A percentile compares a stretch with the other conserved stretches of the same genome.
These are phyloP conservation scores for Sarcophaga bullata DNA, from an alignment of 1,140 invertebrate genomes.

Conservation along the genomic window DNA sequence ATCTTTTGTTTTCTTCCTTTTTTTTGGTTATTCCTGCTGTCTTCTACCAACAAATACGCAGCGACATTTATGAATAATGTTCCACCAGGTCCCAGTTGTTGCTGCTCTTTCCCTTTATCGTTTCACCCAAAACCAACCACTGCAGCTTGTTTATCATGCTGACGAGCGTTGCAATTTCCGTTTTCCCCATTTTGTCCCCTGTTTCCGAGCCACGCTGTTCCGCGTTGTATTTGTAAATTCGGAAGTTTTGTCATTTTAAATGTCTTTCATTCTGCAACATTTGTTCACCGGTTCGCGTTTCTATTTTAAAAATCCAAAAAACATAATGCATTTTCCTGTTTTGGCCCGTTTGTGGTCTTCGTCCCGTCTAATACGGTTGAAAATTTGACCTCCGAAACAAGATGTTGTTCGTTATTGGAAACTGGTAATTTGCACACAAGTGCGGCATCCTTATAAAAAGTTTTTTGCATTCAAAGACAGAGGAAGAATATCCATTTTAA, in stretches of 20 bases:
- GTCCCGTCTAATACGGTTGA: neutral
- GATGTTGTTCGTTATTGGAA: neutral
- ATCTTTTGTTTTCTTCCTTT: no score
- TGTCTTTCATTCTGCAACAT: no score
- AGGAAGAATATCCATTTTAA: no score
- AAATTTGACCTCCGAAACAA: no score
- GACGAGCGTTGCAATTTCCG: constrained; percentile 33
- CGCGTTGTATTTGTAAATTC: neutral
- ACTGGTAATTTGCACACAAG: no score
- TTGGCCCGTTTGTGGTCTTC: constrained; percentile 29
- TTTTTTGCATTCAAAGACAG: neutral
- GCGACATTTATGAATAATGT: constrained; percentile 32
- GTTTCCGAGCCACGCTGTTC: constrained; percentile 7
- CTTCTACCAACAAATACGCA: constrained; percentile 19
- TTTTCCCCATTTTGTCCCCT: constrained; percentile 22
- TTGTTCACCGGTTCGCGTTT: neutral
- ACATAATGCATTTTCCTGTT: constrained; percentile 9
- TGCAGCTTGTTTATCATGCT: constrained; percentile 36
- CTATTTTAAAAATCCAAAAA: neutral
- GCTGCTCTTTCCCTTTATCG: constrained; percentile 5
- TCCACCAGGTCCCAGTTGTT: constrained; percentile 32
- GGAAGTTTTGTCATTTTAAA: neutral
- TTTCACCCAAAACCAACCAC: constrained; percentile 9
- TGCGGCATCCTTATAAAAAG: no score
- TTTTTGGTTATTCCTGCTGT: no score